These are phyloP conservation scores for Abrostola triplasia DNA, from an alignment of 2,888 invertebrate species.

Conservation along the genomic window DNA sequence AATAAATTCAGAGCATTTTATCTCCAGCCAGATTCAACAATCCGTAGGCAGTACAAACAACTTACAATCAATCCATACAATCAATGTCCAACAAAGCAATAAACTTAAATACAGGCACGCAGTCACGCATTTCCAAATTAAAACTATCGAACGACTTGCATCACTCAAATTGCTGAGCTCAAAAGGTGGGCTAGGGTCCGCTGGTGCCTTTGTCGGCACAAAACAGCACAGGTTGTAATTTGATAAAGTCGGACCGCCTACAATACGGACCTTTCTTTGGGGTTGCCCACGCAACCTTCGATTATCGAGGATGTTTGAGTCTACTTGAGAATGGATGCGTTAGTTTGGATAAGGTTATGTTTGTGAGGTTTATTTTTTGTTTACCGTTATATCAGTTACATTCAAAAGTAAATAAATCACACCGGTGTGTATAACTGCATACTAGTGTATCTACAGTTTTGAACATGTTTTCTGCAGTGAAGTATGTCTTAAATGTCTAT, in stretches of 20 bases:
- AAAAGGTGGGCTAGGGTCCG: slow-evolving; percentile 72
- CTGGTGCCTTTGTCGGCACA: slow-evolving; percentile 85
- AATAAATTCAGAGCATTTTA: slow-evolving; percentile 1
- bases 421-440: too few species aligned
- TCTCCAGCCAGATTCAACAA: not conserved
- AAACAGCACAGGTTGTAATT: slow-evolving; percentile 87
- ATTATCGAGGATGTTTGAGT: slow-evolving; percentile 62
- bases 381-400: too few species aligned
- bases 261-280: slow-evolving; percentile 82
- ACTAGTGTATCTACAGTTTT: too few species aligned
- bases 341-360: slow-evolving; percentile 24
- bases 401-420: too few species aligned
- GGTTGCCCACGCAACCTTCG: slow-evolving; percentile 83
- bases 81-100: slow-evolving; percentile 35
- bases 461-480: too few species aligned
- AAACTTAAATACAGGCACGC: slow-evolving; percentile 40
- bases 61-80: slow-evolving; percentile 30
- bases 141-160: slow-evolving; percentile 54
- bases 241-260: slow-evolving; percentile 87
- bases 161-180: slow-evolving; percentile 58
- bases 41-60: slow-evolving; percentile 29
- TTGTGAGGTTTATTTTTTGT: too few species aligned
- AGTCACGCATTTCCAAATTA: slow-evolving; percentile 62
- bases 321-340: slow-evolving; percentile 60
- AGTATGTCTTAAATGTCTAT: too few species aligned